These are phyloP conservation scores for Zaprionus camerounensis DNA, from an alignment of 1,140 invertebrate species.

Conservation along the genomic window DNA sequence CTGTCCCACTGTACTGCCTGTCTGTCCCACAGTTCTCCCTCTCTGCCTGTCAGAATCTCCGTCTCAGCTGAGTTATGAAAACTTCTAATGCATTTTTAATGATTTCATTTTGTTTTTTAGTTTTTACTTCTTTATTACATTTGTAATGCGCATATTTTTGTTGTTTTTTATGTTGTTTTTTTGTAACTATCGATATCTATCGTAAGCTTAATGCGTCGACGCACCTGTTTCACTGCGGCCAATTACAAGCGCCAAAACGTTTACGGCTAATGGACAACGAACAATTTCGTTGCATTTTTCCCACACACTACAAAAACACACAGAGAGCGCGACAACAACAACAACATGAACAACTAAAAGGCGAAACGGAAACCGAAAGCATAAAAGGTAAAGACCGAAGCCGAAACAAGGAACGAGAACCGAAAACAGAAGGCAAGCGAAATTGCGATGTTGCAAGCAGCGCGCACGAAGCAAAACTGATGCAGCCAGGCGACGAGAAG, in stretches of 20 bases:
- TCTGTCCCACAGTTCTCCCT: background rate
- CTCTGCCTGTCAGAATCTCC: constrained; percentile 54
- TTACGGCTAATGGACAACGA: constrained; percentile 66
- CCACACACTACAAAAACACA: constrained; percentile 33
- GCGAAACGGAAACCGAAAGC: constrained; percentile 30
- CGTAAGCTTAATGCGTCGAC: constrained; percentile 47
- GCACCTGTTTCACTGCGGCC: constrained; percentile 76
- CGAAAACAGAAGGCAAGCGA: constrained; percentile 13
- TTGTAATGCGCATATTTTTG: constrained; percentile 19
- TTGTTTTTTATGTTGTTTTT: constrained; percentile 11
- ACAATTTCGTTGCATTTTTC: constrained; percentile 52
- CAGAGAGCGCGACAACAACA: constrained; percentile 6
- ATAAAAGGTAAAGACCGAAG: constrained; percentile 11
- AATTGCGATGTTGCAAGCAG: constrained; percentile 65
- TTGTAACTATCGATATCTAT: constrained; percentile 15
- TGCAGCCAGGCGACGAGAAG: constrained; percentile 59
- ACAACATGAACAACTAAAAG: background rate
- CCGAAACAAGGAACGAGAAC: constrained; percentile 15
- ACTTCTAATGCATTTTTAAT: constrained; percentile 77
- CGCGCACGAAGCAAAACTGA: constrained; percentile 67
- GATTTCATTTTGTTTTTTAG: constrained; percentile 36
- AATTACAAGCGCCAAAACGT: constrained; percentile 76
- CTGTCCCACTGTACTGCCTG: constrained; percentile 20
- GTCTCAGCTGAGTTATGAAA: constrained; percentile 17
- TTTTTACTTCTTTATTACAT: constrained; percentile 10